Base-by-base conservation (phyloP, 2,113 vertebrate genomes). In the Chamaetylas fuelleborni region DNA sequence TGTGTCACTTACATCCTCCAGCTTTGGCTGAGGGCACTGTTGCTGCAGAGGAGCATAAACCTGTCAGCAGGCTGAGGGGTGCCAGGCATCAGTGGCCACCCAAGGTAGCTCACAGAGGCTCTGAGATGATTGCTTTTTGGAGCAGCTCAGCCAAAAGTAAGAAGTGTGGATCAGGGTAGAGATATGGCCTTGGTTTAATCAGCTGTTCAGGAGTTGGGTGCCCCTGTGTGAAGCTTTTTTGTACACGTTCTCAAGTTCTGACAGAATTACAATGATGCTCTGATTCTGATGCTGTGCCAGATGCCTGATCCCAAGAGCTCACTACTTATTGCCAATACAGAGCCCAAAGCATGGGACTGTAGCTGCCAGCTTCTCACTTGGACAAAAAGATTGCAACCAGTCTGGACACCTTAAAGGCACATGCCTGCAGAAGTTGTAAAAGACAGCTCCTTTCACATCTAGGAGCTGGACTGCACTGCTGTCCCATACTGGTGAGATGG, bases 371-470 rank as follows among this genome's bases (percentile, higher is more conserved):
- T 73, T 81, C 78, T 78, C 11, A 9, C 11, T 60, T 50, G 17
- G 29, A 50, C 43, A 31, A 18, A 33, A 42, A 42, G n/a, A 5
- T 19, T 81, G 22, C 48, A 40, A 2, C 22, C 0, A 0, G 3
- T 42, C 18, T 38, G 50, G 50, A 50, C 17, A 50, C 4, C 8
- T 14, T 36, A 40, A 45, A 54, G 23, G 43, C 23, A 18, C 1
- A 4, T 61, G 15, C 11, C 51, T 65, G 29, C 24, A 47, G 33
- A 51, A 73, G 19, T 1, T 60, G 36, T 13, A 31, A 56, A 61
- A 85, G 51, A 29, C 20, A 26, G 5, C 31, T 51, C 11, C 19
- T 81, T 72, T 58, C 31, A 11, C 7, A 22, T 28, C 2, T 51
- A 7, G 54, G 19, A 58, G 12, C 7, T 48, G 33, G 34, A 50